Base-by-base conservation (phyloP, 2,888 invertebrate genomes). In the Caenorhabditis parvicauda region DNA sequence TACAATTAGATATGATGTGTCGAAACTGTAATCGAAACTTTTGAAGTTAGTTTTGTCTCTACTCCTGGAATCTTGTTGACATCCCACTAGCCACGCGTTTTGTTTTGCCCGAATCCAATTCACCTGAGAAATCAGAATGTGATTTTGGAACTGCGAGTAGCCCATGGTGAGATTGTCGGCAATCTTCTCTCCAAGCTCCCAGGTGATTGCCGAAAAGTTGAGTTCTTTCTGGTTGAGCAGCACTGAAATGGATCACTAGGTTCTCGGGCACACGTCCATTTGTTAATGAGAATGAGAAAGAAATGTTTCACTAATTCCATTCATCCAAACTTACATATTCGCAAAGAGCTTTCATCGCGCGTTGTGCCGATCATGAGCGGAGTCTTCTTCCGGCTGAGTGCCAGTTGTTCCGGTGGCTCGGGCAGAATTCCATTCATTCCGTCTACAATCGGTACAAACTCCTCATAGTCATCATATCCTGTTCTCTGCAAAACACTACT, bases 321-420 rank as follows among this genome's bases (percentile, higher is more conserved):
- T n/a, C 27, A 22, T 32, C 12, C 21, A 35, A 22, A 39, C 74
- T 61, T 41, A 81, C 81, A 59, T 55, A 81, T 63, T 46, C 76
- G 44, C 1, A 81, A 64, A 7, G 78, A 67, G 47, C 77, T 77
- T 49, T 81, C 81, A 57, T 81, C 81, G 22, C 66, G 64, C 7
- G 81, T 81, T 7, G 81, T 81, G 32, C 80, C 80, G 21, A 80
- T 54, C 54, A 79, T 72, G 21, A 78, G 59, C 3, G 81, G 79
- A 6, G 74, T 65, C 51, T 76, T 78, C 24, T 67, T 54, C 21
- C 66, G 59, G 43, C 75, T 67, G 9, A 68, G 54, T 2, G 74
- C 70, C 12, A 79, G 44, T 27, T 74, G 64, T 57, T 77, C 79
- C 4, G 79, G 76, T 6, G 69, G 58, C 17, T 79, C 75, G 7